Evolutionary conservation across 2,888 invertebrate species (phyloP), one percentile per base, ranked within the genome.

Genomic region (Dioctria rufipes): DNA sequence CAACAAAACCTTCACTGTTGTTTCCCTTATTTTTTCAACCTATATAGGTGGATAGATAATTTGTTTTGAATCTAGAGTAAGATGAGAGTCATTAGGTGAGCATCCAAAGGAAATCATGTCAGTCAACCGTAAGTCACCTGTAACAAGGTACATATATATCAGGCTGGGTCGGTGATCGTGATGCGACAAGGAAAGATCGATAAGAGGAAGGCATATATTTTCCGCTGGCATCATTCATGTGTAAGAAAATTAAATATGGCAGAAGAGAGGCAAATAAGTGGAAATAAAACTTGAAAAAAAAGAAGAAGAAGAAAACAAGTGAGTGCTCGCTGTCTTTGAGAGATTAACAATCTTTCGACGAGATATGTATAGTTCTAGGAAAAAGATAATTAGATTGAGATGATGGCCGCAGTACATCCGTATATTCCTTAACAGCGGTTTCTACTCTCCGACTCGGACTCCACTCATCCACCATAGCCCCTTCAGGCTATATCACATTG

Each of bases 351-450:
- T 80, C 61, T 58, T 61, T 46, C n/a, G 25, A 25, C 25, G 67
- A 40, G 58, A 60, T 80, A 60, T 51, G 65, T 37, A 25, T 25
- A 80, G 65, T 80, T 80, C 80, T 80, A 51, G 65, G 80, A 80
- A 80, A 80, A 80, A 61, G 80, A 80, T 80, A 80, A 80, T 80
- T 80, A 75, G 80, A 80, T 46, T 65, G 71, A 65, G 71, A 73
- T 73, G 80, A 80, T 71, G 46, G 61, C 73, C 54, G 42, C 40
- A 25, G 25, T 2, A 46, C 43, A 69, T 75, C 75, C 43, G 75
- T 37, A 40, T 75, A 13, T 37, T 51, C 43, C 43, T 60, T 25
- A 43, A 75, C 25, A 60, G 40, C 42, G 54, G 51, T 66, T 40
- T 39, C 63, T 63, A 25, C 25, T 25, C 25, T 25, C 2, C 25